phyloP scores from a whole-genome alignment of 2,888 invertebrate genomes.

The Aproaerema taeniolella region DNA sequence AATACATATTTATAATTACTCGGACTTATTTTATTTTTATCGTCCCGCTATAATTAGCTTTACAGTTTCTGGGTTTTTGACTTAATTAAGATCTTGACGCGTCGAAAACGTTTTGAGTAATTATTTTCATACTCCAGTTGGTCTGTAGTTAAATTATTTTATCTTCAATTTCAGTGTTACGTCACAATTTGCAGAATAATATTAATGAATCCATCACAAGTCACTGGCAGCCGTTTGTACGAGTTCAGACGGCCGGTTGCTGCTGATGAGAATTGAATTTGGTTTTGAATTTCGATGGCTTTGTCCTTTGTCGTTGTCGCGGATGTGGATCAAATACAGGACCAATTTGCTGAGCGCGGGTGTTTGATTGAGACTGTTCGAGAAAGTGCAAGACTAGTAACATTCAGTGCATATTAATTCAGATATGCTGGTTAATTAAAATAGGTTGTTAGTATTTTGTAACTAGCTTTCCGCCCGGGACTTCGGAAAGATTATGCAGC shows the following conservation, averaged over 20 bases:
- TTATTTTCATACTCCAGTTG: neutral
- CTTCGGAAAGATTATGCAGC: too few species aligned
- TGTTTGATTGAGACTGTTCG: too few species aligned
- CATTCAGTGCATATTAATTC: too few species aligned
- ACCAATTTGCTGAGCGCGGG: slow-evolving; percentile 8
- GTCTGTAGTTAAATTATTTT: neutral
- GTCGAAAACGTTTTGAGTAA: neutral
- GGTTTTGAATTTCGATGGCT: slow-evolving; percentile 31
- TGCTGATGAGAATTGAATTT: slow-evolving; percentile 39
- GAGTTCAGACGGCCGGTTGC: slow-evolving; percentile 29
- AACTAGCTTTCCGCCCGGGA: too few species aligned
- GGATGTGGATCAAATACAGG: slow-evolving; percentile 30
- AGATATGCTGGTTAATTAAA: too few species aligned
- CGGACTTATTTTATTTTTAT: slow-evolving; percentile 3
- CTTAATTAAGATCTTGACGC: neutral
- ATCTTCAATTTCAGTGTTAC: too few species aligned
- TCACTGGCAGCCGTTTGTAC: slow-evolving; percentile 28
- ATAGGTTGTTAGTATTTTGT: too few species aligned
- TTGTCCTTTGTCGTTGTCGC: slow-evolving; percentile 34
- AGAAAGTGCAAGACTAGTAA: too few species aligned
- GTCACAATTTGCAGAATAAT: neutral
- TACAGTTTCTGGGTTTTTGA: slow-evolving; percentile 1
- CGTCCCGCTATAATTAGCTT: neutral
- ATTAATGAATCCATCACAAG: slow-evolving; percentile 34
- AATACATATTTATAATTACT: neutral